Evolutionary conservation across 2,797 vertebrate species (phyloP).

Genomic region (Hylomyscus alleni): DNA sequence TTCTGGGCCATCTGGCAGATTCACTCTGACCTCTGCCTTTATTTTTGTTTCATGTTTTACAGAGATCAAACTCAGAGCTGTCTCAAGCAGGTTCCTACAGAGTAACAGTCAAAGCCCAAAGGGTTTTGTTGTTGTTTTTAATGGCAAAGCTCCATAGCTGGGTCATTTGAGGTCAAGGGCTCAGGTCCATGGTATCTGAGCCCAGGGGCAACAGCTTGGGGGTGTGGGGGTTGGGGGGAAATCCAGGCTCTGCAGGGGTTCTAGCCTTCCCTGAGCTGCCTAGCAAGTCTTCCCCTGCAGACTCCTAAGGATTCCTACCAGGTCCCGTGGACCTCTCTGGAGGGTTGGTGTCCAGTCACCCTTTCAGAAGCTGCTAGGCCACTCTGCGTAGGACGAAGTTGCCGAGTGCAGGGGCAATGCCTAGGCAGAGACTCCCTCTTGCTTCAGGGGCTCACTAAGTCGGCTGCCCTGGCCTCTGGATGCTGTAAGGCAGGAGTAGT

Average conservation of each 20-base stretch:
- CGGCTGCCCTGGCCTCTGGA: not conserved
- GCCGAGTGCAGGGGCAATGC: not conserved
- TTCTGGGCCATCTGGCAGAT: not conserved
- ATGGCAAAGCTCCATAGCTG: not conserved
- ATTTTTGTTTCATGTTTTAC: not conserved
- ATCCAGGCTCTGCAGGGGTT: not conserved
- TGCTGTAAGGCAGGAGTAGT: not conserved
- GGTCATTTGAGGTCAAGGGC: not conserved
- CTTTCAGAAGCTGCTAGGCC: not conserved
- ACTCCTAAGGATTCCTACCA: not conserved
- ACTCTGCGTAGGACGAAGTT: too few species aligned
- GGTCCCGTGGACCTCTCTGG: not conserved
- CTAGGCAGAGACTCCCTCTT: not conserved
- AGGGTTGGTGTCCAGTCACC: not conserved
- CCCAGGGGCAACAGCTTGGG: not conserved
- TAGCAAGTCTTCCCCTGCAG: not conserved
- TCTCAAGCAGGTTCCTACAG: not conserved
- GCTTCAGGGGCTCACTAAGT: not conserved
- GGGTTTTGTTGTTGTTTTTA: not conserved
- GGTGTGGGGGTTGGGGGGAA: fast-evolving
- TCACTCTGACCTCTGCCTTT: not conserved
- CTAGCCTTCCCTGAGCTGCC: not conserved
- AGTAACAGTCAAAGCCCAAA: not conserved
- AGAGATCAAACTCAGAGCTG: not conserved
- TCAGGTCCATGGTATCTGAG: not conserved